These are phyloP conservation scores for Latrodectus geometricus DNA, from an alignment of 1,140 invertebrate species.

Conservation along the genomic window DNA sequence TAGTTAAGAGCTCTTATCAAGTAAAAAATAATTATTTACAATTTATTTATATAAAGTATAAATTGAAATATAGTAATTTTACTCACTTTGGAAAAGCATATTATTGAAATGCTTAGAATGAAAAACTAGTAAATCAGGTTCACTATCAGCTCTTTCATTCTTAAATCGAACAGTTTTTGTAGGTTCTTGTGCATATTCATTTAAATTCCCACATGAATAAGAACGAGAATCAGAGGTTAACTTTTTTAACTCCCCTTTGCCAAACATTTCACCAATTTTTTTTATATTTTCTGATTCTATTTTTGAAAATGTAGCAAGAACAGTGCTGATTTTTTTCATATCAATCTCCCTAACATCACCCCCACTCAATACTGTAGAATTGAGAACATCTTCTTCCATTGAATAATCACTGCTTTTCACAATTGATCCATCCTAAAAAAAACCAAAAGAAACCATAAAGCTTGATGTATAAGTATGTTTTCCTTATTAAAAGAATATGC, in stretches of 20 bases:
- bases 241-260: slow-evolving; percentile 4
- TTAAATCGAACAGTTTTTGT: background rate
- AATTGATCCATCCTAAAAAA: background rate
- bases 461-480: background rate
- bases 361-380: slow-evolving; percentile 8
- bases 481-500: background rate
- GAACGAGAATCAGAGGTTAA: slow-evolving; percentile 21
- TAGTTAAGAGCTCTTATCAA: no score
- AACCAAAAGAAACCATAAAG: background rate
- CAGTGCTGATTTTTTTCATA: background rate
- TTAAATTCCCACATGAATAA: slow-evolving; percentile 18
- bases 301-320: background rate
- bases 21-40: no score
- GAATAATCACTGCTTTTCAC: slow-evolving; percentile 18
- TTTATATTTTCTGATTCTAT: slow-evolving; percentile 29
- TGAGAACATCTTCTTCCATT: background rate
- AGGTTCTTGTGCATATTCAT: background rate
- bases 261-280: slow-evolving; percentile 23
- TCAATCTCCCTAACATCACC: background rate
- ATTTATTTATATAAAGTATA: background rate
- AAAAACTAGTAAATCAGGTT: slow-evolving; percentile 30
- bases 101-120: slow-evolving; percentile 33
- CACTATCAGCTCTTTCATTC: slow-evolving; percentile 19
- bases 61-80: background rate
- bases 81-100: slow-evolving; percentile 42